Evolutionary conservation across 2,113 vertebrate genomes (phyloP).

Genomic region (Eulacestoma nigropectus): DNA sequence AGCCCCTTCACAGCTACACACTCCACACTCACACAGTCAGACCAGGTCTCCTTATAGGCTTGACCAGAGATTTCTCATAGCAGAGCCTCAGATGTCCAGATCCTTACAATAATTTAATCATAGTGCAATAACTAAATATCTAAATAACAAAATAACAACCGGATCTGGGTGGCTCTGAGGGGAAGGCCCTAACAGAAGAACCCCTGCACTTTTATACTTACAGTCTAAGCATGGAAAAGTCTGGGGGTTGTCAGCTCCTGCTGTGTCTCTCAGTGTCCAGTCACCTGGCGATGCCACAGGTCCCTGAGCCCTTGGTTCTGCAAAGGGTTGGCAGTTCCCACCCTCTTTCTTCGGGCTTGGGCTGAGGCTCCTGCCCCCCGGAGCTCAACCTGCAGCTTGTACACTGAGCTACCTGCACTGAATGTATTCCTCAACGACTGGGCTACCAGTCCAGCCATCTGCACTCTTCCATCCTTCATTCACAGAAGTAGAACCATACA

Average conservation of each 20-base stretch:
- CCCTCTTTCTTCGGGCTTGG: accelerated
- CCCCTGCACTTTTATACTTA: neutral
- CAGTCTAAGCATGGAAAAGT: neutral
- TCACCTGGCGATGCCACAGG: no score
- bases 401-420: no score
- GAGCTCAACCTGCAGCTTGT: neutral
- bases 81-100: neutral
- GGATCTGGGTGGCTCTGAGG: neutral
- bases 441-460: neutral
- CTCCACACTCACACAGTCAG: neutral
- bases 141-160: neutral
- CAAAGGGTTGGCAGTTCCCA: neutral
- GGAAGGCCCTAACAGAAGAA: neutral
- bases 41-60: neutral
- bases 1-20: neutral
- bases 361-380: neutral
- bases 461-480: neutral
- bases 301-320: neutral
- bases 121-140: neutral
- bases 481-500: neutral
- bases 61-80: neutral
- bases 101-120: neutral
- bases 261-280: no score
- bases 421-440: neutral
- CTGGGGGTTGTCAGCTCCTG: neutral